Percentiles rank a stretch among this genome's conserved stretches.
These are phyloP conservation scores for Daphoenositta chrysoptera DNA, from an alignment of 2,113 vertebrate species.

Conservation along the genomic window DNA sequence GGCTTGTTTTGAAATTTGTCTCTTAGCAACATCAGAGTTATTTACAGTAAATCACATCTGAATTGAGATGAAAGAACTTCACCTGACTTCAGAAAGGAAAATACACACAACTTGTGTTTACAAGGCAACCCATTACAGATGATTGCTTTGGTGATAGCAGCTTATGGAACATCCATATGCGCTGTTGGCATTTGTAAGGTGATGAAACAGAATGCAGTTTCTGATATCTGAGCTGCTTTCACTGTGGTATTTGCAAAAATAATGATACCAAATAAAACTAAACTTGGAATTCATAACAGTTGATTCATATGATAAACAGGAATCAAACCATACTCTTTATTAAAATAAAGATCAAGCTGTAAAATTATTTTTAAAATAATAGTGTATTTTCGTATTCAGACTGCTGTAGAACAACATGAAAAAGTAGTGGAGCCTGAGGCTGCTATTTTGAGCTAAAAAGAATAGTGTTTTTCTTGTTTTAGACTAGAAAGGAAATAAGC, in stretches of 20 bases:
- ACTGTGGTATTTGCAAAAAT: conserved; percentile 22
- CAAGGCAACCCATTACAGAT: conserved; percentile 12
- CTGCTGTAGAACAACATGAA: background rate
- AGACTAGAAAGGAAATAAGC: background rate
- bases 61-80: conserved; percentile 36
- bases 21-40: conserved; percentile 18
- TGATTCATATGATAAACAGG: conserved; percentile 49
- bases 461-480: background rate
- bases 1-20: conserved; percentile 25
- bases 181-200: conserved; percentile 40
- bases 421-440: background rate
- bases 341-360: background rate
- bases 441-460: background rate
- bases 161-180: conserved; percentile 50
- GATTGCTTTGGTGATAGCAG: conserved; percentile 28
- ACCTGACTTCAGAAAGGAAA: conserved; percentile 44
- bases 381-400: background rate
- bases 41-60: conserved; percentile 51
- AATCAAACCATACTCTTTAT: background rate
- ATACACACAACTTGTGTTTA: conserved; percentile 44
- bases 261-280: conserved; percentile 24
- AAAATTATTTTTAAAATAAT: background rate
- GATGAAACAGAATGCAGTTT: conserved; percentile 44
- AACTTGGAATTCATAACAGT: conserved; percentile 29
- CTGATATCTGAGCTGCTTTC: conserved; percentile 37